Percentiles rank a stretch among this genome's conserved stretches.
Evolutionary conservation across 2,797 vertebrate species (phyloP).

Genomic region (Sylvia borin): DNA sequence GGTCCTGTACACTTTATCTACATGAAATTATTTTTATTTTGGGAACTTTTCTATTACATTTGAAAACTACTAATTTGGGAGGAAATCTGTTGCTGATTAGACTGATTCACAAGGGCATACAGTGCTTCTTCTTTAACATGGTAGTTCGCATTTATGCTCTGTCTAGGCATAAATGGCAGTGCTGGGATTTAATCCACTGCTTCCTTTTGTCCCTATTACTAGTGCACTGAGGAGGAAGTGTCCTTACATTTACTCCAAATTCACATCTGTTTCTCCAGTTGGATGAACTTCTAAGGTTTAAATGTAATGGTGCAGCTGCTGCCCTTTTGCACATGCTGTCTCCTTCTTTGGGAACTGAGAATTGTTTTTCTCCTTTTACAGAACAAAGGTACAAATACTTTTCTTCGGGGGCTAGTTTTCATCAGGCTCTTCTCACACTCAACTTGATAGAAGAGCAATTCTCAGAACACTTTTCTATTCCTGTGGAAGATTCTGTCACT

Average conservation of each 20-base stretch:
- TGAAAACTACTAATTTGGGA: neutral
- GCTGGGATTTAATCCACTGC: neutral
- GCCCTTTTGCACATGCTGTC: neutral
- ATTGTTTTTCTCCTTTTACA: neutral
- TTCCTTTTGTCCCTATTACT: neutral
- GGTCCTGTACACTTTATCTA: neutral
- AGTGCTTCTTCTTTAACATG: neutral
- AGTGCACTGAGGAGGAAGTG: neutral
- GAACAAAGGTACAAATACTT: neutral
- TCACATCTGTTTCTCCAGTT: slow-evolving; percentile 46
- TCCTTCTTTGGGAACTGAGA: neutral
- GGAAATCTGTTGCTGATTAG: neutral
- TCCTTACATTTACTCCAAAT: neutral
- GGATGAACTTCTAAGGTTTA: neutral
- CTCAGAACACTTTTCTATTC: neutral
- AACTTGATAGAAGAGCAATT: neutral
- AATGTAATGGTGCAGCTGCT: slow-evolving; percentile 21
- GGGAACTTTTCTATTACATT: neutral
- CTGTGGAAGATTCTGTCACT: neutral
- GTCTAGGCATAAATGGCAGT: neutral
- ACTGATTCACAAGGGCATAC: fast-evolving
- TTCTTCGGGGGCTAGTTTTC: neutral
- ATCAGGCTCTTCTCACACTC: neutral
- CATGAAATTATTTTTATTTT: neutral
- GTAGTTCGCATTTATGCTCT: neutral